A percentile compares a stretch with the other conserved stretches of the same genome.
These are phyloP conservation scores for Julus scandinavius DNA, from an alignment of 2,888 invertebrate species.

Conservation along the genomic window DNA sequence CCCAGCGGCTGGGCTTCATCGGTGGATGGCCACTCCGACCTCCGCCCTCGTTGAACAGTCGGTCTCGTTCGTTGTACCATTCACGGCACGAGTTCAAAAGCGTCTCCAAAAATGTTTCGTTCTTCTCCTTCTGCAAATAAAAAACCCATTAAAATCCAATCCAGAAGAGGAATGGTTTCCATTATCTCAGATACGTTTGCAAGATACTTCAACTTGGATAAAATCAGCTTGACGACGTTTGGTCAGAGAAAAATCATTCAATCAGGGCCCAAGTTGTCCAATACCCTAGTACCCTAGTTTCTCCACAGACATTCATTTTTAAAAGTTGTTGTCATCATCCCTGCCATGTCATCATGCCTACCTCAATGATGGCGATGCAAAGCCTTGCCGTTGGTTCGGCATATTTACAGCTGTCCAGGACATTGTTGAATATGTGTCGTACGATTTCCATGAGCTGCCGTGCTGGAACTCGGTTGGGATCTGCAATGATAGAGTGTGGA, in stretches of 20 bases:
- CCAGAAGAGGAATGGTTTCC: no score
- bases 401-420: conserved; percentile 81
- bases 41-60: conserved; percentile 68
- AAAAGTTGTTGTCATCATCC: no score
- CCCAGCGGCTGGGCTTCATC: conserved; percentile 68
- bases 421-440: conserved; percentile 81
- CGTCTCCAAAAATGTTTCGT: conserved; percentile 89
- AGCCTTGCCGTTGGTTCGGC: conserved; percentile 86
- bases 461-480: conserved; percentile 81
- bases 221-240: no score
- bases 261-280: no score
- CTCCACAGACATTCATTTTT: no score
- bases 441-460: conserved; percentile 86
- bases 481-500: conserved; percentile 64
- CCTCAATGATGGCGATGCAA: conserved; percentile 85
- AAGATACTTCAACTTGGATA: no score
- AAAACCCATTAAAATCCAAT: background rate
- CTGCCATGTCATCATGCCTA: conserved; percentile 58
- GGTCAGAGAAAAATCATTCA: no score
- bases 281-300: no score
- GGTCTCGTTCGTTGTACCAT: conserved; percentile 86
- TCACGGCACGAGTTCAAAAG: conserved; percentile 89
- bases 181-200: no score
- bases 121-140: conserved; percentile 77
- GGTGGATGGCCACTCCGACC: conserved; percentile 51